Evolutionary conservation across 2,113 vertebrate genomes (phyloP).

Genomic region (Odontesthes bonariensis): DNA sequence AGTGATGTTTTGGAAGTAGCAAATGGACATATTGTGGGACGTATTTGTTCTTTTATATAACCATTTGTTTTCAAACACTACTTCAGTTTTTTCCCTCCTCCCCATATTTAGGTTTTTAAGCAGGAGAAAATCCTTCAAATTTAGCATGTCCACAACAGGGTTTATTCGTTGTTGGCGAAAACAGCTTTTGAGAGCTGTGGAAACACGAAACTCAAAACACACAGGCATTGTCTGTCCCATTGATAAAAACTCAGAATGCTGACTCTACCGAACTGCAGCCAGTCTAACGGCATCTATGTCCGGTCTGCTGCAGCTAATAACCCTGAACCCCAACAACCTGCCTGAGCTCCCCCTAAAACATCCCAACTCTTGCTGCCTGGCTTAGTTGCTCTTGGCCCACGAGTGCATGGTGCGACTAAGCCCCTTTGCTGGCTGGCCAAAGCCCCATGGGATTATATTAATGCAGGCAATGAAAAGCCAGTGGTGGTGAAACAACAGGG

Average conservation of each 20-base stretch:
- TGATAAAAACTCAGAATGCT: conserved; percentile 73
- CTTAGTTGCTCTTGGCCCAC: conserved; percentile 67
- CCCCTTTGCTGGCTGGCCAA: conserved; percentile 60
- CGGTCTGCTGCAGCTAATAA: conserved; percentile 49
- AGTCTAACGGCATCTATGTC: conserved; percentile 57
- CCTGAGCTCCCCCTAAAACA: conserved; percentile 37
- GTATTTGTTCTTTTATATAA: background rate
- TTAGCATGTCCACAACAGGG: conserved; percentile 8
- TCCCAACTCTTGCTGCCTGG: conserved; percentile 32
- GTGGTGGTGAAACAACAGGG: conserved; percentile 47
- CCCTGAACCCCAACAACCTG: conserved; percentile 50
- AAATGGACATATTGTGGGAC: background rate
- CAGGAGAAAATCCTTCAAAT: conserved; percentile 17
- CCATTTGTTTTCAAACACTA: background rate
- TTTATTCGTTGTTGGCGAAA: conserved; percentile 49
- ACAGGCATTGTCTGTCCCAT: conserved; percentile 57
- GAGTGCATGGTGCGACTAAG: conserved; percentile 63
- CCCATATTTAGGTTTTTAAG: background rate
- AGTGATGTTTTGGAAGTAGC: background rate
- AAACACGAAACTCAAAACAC: conserved; percentile 19
- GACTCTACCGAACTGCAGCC: conserved; percentile 64
- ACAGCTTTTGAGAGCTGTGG: conserved; percentile 55
- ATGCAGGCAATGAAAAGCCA: conserved; percentile 57
- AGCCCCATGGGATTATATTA: conserved; percentile 72
- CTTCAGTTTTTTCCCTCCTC: too few relatives aligned